A percentile compares a stretch with the other conserved stretches of the same genome.
Evolutionary conservation across 2,113 vertebrate species (phyloP).

Genomic region (Plotosus lineatus): DNA sequence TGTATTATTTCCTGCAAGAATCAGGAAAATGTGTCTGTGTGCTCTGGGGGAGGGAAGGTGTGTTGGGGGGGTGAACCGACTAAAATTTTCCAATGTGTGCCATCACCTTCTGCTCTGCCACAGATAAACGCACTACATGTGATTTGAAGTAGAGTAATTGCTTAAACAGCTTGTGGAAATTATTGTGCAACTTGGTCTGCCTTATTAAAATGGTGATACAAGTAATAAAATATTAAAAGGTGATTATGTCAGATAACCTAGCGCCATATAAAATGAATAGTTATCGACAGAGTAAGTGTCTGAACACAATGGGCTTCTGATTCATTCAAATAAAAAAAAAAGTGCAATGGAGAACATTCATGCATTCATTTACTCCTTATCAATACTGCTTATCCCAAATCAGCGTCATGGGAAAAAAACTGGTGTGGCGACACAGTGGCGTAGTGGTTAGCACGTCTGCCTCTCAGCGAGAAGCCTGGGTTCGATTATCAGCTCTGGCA

Average conservation of each 20-base stretch:
- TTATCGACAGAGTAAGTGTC: neutral
- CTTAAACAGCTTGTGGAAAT: neutral
- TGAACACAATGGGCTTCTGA: neutral
- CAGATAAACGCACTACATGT: neutral
- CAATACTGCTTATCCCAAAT: too few relatives aligned
- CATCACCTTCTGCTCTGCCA: neutral
- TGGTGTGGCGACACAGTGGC: too few relatives aligned
- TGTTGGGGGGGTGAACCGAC: neutral
- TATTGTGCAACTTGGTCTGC: neutral
- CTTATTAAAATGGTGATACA: neutral
- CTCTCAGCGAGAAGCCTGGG: too few relatives aligned
- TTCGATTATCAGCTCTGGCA: too few relatives aligned
- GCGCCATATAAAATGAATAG: neutral
- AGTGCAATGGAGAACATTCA: too few relatives aligned
- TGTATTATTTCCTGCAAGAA: neutral
- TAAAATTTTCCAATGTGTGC: neutral
- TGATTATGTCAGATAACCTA: neutral
- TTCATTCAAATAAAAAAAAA: too few relatives aligned
- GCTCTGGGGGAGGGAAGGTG: neutral
- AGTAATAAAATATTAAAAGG: neutral
- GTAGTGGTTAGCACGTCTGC: too few relatives aligned
- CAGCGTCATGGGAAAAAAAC: too few relatives aligned
- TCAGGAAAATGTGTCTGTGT: neutral
- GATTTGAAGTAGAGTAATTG: neutral
- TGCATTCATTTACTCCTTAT: too few relatives aligned